phyloP scores from a whole-genome alignment of 2,888 invertebrate species.

The Caenorhabditis sp. region DNA sequence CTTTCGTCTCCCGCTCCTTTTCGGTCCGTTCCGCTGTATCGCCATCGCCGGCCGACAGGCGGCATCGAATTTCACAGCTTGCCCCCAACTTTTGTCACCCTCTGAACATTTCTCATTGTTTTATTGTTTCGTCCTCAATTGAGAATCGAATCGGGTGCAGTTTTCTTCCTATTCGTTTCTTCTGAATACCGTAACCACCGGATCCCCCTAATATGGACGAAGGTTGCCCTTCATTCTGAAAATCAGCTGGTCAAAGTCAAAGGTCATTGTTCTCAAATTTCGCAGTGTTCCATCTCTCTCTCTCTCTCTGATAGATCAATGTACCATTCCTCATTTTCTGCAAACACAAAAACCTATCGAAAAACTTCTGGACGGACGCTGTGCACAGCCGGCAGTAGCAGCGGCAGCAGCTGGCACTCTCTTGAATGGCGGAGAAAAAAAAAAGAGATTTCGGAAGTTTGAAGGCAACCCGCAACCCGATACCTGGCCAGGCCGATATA shows the following conservation, averaged over 20 bases:
- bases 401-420: slow-evolving; percentile 23
- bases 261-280: slow-evolving; percentile 27
- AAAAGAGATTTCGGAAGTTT: slow-evolving; percentile 51
- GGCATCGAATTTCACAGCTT: slow-evolving; percentile 55
- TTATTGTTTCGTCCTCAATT: slow-evolving; percentile 22
- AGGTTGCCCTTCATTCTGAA: neutral
- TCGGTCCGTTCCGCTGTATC: slow-evolving; percentile 50
- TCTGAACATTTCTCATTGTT: slow-evolving; percentile 54
- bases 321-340: too few relatives aligned
- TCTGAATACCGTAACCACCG: slow-evolving; percentile 8
- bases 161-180: neutral
- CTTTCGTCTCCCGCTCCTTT: slow-evolving; percentile 41
- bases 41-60: slow-evolving; percentile 17
- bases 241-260: neutral
- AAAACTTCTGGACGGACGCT: neutral
- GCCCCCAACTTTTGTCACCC: slow-evolving; percentile 46
- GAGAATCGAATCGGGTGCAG: too few relatives aligned
- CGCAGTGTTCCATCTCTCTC: slow-evolving; percentile 32
- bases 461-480: slow-evolving; percentile 56
- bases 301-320: neutral
- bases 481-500: slow-evolving; percentile 57
- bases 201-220: too few relatives aligned
- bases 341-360: too few relatives aligned
- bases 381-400: slow-evolving; percentile 6
- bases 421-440: slow-evolving; percentile 23